Evolutionary conservation across 2,113 vertebrate species (phyloP), one percentile per base, ranked within the genome.

Genomic region (Elaphurus davidianus): DNA sequence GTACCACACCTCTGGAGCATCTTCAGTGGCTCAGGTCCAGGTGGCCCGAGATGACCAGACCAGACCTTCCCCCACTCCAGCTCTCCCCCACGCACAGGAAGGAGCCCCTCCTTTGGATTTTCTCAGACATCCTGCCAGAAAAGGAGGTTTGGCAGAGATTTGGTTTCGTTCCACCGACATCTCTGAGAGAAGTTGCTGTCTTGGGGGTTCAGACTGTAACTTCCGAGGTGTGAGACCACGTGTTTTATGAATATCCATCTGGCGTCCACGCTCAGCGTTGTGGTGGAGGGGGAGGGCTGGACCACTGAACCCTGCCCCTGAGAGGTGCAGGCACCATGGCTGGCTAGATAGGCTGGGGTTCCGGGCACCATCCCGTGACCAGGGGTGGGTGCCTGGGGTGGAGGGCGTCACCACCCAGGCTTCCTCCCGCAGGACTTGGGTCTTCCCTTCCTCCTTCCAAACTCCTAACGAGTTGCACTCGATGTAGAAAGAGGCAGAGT

Each of bases 241-340:
- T 21, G 71, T 90, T 78, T 67, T 79, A 93, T 43, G 21, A 81
- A 25, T 7, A 0, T 36, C 79, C 45, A 4, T 13, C 57, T 86
- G 67, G 71, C 0, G 6, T 11, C 12, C 0, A 8, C 2, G 47
- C 13, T 89, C 6, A 0, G 17, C 0, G 0, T 50, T 7, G 17
- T 1, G 5, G 1, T 50, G 3, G 6, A 10, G 10, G 1, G 33
- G 23, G 14, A 13, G 12, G 6, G 4, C 19, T 33, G 17, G 60
- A 25, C 2, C 11, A 3, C 88, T 0, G 19, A 25, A 30, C 7
- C 21, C 55, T 4, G 16, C 33, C 17, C 21, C 84, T 11, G 88
- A 59, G 67, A 55, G 43, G 87, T 30, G 0, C 21, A 5, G 85
- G 36, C 23, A 3, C 86, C 5, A 10, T 23, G 5, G 74, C 55